Evolutionary conservation across 1,140 invertebrate genomes (phyloP), one percentile per base, ranked within the genome.

Genomic region (Leptinotarsa undecemlineata): DNA sequence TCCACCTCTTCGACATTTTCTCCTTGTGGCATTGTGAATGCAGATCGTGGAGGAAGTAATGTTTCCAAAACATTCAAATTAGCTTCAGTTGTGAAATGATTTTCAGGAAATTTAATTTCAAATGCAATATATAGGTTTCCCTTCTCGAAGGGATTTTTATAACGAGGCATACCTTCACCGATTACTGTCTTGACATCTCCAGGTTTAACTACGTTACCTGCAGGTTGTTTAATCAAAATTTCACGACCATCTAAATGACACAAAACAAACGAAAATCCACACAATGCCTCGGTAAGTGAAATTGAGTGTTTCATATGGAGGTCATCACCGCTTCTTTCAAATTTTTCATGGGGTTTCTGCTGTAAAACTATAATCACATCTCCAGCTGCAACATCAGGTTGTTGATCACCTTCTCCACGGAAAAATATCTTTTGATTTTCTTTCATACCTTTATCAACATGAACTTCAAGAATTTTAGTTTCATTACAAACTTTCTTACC

Each of bases 291-390:
- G 3, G 93, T 94, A 47, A 98, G 83, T 48, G 89, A 89, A 20
- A 98, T 89, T 66, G 90, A 88, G 79, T 91, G 89, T 61, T 88
- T 89, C 86, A 95, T 91, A 64, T 93, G 86, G 15, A 98, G 88
- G 86, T 98, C 92, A 81, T 91, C 88, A 63, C 90, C 91, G 74
- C 87, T 88, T 69, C 96, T 88, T 83, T 91, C 89, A 85, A 97
- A 98, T 33, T 87, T 78, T 61, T 89, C 84, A 86, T 98, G 96
- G 13, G 91, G 88, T 84, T 94, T 91, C 84, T 96, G 92, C 80
- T 96, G 92, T 20, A 98, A 85, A 19, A 98, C 89, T 78, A 98
- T 95, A 71, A 97, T 91, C 71, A 98, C 92, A 87, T 98, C 95
- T 17, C 95, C 95, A 60, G 93, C 90, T 73, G 94, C 89, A 48